Conservation (phyloP, 2,797 vertebrate species). For the Hapalemur alaotrensis region DNA sequence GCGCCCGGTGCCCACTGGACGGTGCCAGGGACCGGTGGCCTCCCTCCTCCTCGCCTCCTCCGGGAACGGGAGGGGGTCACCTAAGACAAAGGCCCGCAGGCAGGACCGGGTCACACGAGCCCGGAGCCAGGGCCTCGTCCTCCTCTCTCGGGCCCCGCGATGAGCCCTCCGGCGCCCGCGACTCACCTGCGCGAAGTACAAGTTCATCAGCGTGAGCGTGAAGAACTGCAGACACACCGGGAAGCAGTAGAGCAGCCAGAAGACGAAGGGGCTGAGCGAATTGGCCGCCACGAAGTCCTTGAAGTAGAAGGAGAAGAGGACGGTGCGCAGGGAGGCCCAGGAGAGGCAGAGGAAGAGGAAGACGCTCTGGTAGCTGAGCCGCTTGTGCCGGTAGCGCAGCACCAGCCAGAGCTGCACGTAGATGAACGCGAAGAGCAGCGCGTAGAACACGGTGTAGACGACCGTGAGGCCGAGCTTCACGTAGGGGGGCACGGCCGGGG, state of each 20-base stretch:
- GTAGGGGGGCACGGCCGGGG: slow-evolving; percentile 93
- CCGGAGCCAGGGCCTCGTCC: not conserved
- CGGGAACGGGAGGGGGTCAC: too few relatives aligned
- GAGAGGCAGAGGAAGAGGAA: slow-evolving; percentile 97
- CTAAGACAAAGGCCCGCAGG: not conserved
- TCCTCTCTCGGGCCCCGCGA: too few relatives aligned
- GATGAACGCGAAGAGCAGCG: slow-evolving; percentile 93
- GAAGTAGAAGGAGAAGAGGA: slow-evolving; percentile 99
- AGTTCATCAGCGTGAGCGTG: slow-evolving; percentile 96
- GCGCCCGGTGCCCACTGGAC: too few relatives aligned
- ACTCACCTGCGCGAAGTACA: slow-evolving; percentile 97
- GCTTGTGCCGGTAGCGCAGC: slow-evolving; percentile 95
- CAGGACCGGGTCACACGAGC: not conserved
- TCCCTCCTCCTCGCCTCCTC: too few relatives aligned
- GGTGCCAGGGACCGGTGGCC: not conserved
- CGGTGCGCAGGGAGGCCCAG: slow-evolving; percentile 95
- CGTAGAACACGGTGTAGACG: slow-evolving; percentile 95
- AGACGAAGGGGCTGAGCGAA: slow-evolving; percentile 92
- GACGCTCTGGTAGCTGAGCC: slow-evolving; percentile 96
- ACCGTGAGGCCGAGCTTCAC: slow-evolving; percentile 95
- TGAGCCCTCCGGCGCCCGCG: too few relatives aligned
- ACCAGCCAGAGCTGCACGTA: slow-evolving; percentile 97
- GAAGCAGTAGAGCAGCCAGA: slow-evolving; percentile 98
- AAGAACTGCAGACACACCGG: slow-evolving; percentile 99
- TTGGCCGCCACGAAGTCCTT: slow-evolving; percentile 93